Base-by-base conservation (phyloP, 2,113 vertebrate species). In the Callipepla squamata region DNA sequence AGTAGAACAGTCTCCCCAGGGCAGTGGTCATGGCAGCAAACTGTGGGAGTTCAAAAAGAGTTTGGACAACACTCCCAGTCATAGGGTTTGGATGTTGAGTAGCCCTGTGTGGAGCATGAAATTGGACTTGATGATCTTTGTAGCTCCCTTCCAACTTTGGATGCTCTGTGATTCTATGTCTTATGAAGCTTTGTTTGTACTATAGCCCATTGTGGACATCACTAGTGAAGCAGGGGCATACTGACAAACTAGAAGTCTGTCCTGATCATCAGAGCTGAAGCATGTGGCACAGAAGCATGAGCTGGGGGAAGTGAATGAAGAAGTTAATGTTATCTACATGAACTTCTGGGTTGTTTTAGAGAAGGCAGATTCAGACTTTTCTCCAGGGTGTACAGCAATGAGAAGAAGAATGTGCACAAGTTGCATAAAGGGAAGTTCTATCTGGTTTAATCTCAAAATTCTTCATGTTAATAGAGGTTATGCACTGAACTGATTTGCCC, bases 401-500 rank as follows among this genome's bases (percentile, higher is more conserved):
- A 38, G 25, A 58, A 11, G 70, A 72, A 23, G 7, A 63, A 23
- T 23, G 38, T 42, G 67, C 10, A 77, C 7, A 40, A 79, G 12
- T 25, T 72, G 40, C 26, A 81, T 34, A 34, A 65, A 25, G 34
- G 50, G 38, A 79, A 88, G 7, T 63, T 83, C 32, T 13, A 15
- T 9, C 6, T 45, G 32, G 13, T 34, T 76, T 63, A 86, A 34
- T 15, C 4, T 72, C 34, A n/a, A 7, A 62, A 44, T 76, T 89
- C 58, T 63, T 51, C 3, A 0, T 53, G 20, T 70, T 79, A 77
- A 28, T 32, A 53, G 4, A 55, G 15, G 23, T 55, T 48, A n/a
- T 2, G 1, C 5, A 22, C 23, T 0, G 2, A 20, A 15, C 25
- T 4, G 30, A 30, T 59, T 79, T 85, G 22, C 13, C 25, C 16